Percentiles rank a stretch among this genome's conserved stretches.
Evolutionary conservation across 2,797 vertebrate species (phyloP).

Genomic region (Tarsius wallacei): DNA sequence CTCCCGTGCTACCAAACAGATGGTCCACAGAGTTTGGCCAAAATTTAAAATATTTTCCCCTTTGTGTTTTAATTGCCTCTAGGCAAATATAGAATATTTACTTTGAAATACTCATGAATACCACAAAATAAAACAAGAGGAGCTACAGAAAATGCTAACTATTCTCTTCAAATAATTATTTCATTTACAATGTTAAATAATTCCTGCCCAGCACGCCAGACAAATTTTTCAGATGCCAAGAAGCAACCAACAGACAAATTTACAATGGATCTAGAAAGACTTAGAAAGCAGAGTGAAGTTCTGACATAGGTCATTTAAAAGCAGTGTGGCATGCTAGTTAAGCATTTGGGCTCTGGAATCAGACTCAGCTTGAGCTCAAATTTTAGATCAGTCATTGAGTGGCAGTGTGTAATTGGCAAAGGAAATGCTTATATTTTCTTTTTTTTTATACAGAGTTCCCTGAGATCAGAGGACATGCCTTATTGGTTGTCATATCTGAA

Average conservation of each 20-base stretch:
- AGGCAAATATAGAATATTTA: conserved; percentile 8
- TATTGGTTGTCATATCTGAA: background rate
- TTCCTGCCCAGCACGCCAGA: background rate
- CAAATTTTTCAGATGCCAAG: background rate
- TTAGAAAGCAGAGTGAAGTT: background rate
- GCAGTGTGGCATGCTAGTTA: background rate
- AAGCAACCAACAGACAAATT: background rate
- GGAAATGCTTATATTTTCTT: background rate
- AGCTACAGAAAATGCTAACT: background rate
- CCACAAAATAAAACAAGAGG: conserved; percentile 46
- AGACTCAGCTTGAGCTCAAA: background rate
- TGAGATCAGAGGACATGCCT: background rate
- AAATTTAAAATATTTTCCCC: conserved; percentile 15
- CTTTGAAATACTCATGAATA: conserved; percentile 50
- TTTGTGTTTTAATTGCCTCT: background rate
- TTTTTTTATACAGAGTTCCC: background rate
- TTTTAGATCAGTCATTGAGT: background rate
- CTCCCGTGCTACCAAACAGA: background rate
- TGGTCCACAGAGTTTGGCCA: background rate
- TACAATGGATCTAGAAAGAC: background rate
- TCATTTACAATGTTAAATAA: conserved; percentile 27
- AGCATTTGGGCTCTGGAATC: background rate
- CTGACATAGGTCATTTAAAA: background rate
- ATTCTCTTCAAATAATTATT: conserved; percentile 62
- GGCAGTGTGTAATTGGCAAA: background rate